Conservation (phyloP, 1,140 invertebrate genomes). For the Drosophila kanapiae region DNA sequence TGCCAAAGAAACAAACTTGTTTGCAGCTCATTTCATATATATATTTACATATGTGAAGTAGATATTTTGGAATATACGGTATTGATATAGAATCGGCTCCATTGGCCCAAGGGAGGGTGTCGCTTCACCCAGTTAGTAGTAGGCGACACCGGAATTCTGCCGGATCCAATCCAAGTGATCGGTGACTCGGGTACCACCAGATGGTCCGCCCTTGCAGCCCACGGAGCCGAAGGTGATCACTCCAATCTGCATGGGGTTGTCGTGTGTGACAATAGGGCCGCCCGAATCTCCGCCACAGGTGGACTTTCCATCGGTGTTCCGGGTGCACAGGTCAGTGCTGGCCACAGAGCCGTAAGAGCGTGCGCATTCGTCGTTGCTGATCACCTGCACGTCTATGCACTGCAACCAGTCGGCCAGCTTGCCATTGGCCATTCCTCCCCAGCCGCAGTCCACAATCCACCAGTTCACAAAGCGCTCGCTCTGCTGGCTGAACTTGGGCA, state of each 20-base stretch:
- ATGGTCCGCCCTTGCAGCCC: slow-evolving; percentile 5
- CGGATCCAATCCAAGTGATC: slow-evolving; percentile 34
- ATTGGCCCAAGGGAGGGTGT: background rate
- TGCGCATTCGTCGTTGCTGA: slow-evolving; percentile 23
- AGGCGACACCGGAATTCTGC: slow-evolving; percentile 45
- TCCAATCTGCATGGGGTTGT: slow-evolving; percentile 28
- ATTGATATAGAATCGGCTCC: background rate
- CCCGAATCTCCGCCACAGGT: slow-evolving; percentile 34
- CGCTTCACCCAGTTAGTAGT: slow-evolving; percentile 10
- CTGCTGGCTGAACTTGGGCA: slow-evolving; percentile 33
- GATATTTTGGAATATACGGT: background rate
- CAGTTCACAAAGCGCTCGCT: slow-evolving; percentile 36
- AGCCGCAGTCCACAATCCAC: slow-evolving; percentile 49
- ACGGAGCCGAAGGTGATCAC: slow-evolving; percentile 17
- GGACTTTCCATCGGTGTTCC: slow-evolving; percentile 7
- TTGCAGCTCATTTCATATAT: no score
- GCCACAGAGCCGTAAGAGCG: slow-evolving; percentile 8
- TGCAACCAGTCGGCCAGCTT: slow-evolving; percentile 28
- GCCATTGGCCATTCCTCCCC: slow-evolving; percentile 42
- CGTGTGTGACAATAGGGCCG: slow-evolving; percentile 41
- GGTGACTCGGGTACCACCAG: slow-evolving; percentile 24
- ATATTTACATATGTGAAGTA: no score
- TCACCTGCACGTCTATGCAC: slow-evolving; percentile 31
- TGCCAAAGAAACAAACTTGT: no score
- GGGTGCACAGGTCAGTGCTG: slow-evolving; percentile 24